Evolutionary conservation across 1,140 invertebrate species (phyloP).

Genomic region (Danaus melanippus): DNA sequence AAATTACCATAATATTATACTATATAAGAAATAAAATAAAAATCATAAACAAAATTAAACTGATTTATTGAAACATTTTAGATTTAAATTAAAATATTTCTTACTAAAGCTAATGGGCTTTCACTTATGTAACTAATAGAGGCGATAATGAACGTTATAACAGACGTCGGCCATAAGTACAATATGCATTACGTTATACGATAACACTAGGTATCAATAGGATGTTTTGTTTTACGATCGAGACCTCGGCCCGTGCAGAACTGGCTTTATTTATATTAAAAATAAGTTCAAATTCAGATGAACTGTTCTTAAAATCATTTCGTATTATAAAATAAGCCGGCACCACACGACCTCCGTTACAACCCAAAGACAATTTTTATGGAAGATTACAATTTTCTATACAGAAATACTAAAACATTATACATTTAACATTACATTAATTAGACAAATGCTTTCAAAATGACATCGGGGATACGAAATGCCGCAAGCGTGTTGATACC

Average conservation of each 20-base stretch:
- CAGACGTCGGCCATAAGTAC: constrained; percentile 57
- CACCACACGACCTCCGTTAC: constrained; percentile 10
- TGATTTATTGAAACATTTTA: constrained; percentile 69
- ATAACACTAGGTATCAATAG: constrained; percentile 55
- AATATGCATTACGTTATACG: constrained; percentile 20
- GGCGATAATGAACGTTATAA: constrained; percentile 45
- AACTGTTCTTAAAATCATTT: not conserved
- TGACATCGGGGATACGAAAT: constrained; percentile 42
- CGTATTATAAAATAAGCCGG: not conserved
- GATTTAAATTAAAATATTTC: constrained; percentile 59
- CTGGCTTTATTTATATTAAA: not conserved
- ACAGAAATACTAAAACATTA: constrained; percentile 29
- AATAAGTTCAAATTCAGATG: constrained; percentile 1
- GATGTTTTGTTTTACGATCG: constrained; percentile 21
- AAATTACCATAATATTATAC: too few species aligned
- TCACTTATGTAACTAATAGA: constrained; percentile 49
- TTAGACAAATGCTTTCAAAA: constrained; percentile 49
- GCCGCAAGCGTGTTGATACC: constrained; percentile 50
- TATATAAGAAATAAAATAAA: constrained; percentile 18
- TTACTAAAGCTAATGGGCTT: constrained; percentile 64
- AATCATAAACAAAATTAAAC: constrained; percentile 56
- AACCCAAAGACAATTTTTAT: constrained; percentile 16
- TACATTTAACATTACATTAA: constrained; percentile 40
- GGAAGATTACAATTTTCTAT: constrained; percentile 36
- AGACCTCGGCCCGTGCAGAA: constrained; percentile 8